A percentile compares a stretch with the other conserved stretches of the same genome.
These are phyloP conservation scores for Pachypsylla venusta DNA, from an alignment of 1,140 invertebrate genomes.

Conservation along the genomic window DNA sequence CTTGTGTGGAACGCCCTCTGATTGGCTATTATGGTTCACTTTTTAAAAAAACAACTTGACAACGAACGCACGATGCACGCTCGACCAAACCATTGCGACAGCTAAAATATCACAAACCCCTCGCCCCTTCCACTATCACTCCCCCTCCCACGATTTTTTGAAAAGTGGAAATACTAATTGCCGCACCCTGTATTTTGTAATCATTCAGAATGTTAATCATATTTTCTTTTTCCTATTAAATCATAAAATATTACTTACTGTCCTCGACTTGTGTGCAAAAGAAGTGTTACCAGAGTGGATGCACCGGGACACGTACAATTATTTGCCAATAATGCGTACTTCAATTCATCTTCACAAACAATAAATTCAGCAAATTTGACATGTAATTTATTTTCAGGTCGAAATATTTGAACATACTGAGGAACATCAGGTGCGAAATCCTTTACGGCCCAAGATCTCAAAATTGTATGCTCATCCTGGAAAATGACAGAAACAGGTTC, in stretches of 20 bases:
- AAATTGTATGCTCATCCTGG: conserved; percentile 89
- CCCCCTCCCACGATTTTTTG: too few relatives aligned
- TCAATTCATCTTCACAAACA: conserved; percentile 95
- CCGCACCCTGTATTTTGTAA: too few relatives aligned
- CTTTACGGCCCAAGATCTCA: conserved; percentile 95
- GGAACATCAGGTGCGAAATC: conserved; percentile 92
- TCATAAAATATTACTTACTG: conserved; percentile 54
- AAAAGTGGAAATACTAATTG: too few relatives aligned
- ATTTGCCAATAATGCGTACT: conserved; percentile 90
- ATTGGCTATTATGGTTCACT: not conserved
- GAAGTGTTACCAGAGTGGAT: conserved; percentile 85
- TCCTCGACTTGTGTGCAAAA: conserved; percentile 89
- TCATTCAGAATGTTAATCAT: not conserved
- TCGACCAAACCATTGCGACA: too few relatives aligned
- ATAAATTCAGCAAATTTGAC: conserved; percentile 96
- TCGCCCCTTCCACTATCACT: too few relatives aligned
- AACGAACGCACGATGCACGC: too few relatives aligned
- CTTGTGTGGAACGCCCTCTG: too few relatives aligned
- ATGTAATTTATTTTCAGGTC: conserved; percentile 95
- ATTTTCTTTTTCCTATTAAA: too few relatives aligned
- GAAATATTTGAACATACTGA: conserved; percentile 95
- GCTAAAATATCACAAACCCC: too few relatives aligned
- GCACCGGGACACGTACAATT: conserved; percentile 95
- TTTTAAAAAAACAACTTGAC: not conserved
- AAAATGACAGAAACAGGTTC: too few relatives aligned